phyloP scores from a whole-genome alignment of 2,113 vertebrate genomes.

The Ramphastos sulfuratus region DNA sequence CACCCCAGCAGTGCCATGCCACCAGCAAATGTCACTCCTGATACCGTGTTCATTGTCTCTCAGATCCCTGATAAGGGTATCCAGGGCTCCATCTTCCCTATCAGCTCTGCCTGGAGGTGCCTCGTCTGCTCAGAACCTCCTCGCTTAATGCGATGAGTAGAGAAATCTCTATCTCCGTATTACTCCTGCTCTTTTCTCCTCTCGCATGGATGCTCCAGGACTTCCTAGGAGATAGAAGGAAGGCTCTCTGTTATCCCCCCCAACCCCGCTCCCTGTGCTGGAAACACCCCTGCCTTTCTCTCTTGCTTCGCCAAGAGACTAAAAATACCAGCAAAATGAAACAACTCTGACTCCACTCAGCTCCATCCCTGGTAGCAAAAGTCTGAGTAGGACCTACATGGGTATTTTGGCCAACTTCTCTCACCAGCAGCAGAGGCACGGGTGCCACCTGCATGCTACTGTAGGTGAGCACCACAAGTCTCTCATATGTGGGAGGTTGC shows the following conservation, averaged over 20 bases:
- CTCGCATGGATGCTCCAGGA: conserved; percentile 1
- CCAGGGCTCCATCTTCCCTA: conserved; percentile 8
- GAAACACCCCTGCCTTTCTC: conserved; percentile 1
- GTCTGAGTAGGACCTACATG: background rate
- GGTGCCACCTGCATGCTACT: too few species aligned
- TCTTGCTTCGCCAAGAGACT: background rate
- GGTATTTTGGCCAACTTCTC: background rate
- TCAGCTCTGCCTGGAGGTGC: background rate
- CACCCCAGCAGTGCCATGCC: background rate
- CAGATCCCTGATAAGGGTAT: background rate
- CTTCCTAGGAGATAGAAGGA: background rate
- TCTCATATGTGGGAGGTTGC: too few species aligned
- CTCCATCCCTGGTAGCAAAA: background rate
- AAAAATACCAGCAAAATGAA: background rate
- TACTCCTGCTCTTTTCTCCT: background rate
- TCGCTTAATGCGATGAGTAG: background rate
- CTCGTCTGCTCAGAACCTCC: background rate
- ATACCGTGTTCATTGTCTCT: background rate
- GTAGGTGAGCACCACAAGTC: too few species aligned
- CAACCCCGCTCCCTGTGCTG: background rate
- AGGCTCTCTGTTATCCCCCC: background rate
- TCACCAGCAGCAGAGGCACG: background rate
- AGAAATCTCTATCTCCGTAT: background rate
- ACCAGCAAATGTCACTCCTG: fast-evolving
- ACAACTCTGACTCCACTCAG: background rate